phyloP scores from a whole-genome alignment of 2,797 vertebrate genomes.

The Mormyrops boulengeri region DNA sequence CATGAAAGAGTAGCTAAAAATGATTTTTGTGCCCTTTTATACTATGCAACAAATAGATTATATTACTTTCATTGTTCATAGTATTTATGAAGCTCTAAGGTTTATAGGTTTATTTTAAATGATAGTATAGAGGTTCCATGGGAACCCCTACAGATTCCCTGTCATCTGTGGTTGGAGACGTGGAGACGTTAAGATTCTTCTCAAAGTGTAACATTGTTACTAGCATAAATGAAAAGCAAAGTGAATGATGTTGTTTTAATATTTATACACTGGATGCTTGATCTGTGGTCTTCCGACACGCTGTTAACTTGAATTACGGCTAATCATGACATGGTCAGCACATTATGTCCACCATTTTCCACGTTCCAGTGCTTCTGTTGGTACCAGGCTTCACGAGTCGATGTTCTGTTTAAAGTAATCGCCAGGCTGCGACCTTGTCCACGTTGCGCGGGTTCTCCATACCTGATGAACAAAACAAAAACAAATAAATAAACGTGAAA shows the following conservation, averaged over 20 bases:
- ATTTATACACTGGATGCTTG: not conserved
- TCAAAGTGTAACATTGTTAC: not conserved
- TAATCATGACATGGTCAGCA: not conserved
- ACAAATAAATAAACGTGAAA: not conserved
- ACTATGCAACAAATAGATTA: not conserved
- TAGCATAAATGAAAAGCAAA: not conserved
- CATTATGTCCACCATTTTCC: not conserved
- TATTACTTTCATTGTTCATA: not conserved
- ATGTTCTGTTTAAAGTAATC: not conserved
- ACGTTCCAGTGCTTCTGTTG: not conserved
- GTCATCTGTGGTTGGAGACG: not conserved
- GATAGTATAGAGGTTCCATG: not conserved
- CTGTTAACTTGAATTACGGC: not conserved
- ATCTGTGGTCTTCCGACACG: not conserved
- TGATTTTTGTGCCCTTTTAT: not conserved
- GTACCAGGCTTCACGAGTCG: not conserved
- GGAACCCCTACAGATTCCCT: not conserved
- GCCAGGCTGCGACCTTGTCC: not conserved
- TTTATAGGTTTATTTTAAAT: slow-evolving; percentile 1
- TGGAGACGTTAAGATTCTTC: not conserved
- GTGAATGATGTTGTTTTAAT: not conserved
- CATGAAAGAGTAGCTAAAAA: not conserved
- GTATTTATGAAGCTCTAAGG: not conserved
- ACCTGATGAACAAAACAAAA: not conserved
- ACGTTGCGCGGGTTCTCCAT: too few relatives aligned